Evolutionary conservation across 2,888 invertebrate genomes (phyloP), one percentile per base, ranked within the genome.

Genomic region (Cremastinae sp.): DNA sequence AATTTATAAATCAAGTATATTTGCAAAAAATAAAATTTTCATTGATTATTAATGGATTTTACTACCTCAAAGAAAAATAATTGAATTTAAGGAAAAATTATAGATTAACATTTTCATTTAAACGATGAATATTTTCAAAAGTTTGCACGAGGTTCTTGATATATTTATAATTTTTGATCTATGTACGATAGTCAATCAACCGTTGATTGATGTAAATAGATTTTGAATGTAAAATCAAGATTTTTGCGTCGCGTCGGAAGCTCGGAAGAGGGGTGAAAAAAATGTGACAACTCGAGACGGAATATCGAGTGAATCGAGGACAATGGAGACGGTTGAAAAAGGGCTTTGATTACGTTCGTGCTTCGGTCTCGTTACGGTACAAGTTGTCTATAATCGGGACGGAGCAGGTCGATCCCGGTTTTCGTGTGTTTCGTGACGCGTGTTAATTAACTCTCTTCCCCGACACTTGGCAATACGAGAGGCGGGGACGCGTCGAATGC

Each of bases 361-460:
- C 18, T 54, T 20, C 22, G 38, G 20, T 51, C 28, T 5, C 28
- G 41, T 14, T 18, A 53, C 22, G 28, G 51, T 41, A 41, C 41
- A 65, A 65, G 18, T 66, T 14, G 65, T 59, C 9, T 18, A 14
- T 36, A 12, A 28, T 16, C 62, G 28, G 47, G 43, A 45, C 59
- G 47, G 45, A 65, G 47, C 16, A 58, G 28, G 54, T 75, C 70
- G 65, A 70, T 59, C 53, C 28, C 5, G 28, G 28, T 53, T 51
- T 64, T 53, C 49, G 51, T 28, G 58, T 36, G 64, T 64, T 56
- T 53, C 51, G 43, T 47, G 58, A 65, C 53, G 45, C 58, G 70
- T 45, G 45, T 61, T 75, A 75, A 75, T 75, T 75, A 71, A 71
- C 54, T 49, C 59, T 22, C 28, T 20, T 56, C 54, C 38, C 28